phyloP scores from a whole-genome alignment of 2,888 invertebrate species.

The Sphinx pinastri region DNA sequence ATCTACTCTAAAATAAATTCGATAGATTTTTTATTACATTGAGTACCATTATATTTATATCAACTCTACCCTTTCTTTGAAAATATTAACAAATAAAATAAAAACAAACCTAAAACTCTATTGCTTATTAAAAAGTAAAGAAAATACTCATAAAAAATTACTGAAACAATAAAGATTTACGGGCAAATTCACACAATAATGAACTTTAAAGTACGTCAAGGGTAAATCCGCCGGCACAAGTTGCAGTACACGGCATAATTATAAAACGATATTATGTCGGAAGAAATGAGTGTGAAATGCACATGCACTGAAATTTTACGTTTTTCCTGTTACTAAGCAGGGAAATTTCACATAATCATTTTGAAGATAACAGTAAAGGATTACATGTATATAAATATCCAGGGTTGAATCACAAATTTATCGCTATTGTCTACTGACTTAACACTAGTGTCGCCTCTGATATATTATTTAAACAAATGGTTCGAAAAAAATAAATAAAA shows the following conservation, averaged over 20 bases:
- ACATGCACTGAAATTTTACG: neutral
- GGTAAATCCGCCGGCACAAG: slow-evolving; percentile 16
- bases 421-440: no score
- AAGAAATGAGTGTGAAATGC: neutral
- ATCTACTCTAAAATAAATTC: no score
- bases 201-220: slow-evolving; percentile 18
- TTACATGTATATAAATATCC: no score
- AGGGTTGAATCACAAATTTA: no score
- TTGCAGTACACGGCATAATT: neutral
- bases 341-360: neutral
- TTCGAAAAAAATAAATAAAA: no score
- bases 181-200: slow-evolving; percentile 1
- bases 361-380: no score
- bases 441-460: no score
- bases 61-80: no score
- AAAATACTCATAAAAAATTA: neutral
- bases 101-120: neutral
- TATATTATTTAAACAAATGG: no score
- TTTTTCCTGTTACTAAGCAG: neutral
- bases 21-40: no score
- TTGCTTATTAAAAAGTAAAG: neutral
- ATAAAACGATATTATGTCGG: neutral
- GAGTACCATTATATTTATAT: no score
- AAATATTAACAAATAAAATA: no score
- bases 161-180: neutral